Evolutionary conservation across 1,140 invertebrate genomes (phyloP).

Genomic region (Psix sp.): DNA sequence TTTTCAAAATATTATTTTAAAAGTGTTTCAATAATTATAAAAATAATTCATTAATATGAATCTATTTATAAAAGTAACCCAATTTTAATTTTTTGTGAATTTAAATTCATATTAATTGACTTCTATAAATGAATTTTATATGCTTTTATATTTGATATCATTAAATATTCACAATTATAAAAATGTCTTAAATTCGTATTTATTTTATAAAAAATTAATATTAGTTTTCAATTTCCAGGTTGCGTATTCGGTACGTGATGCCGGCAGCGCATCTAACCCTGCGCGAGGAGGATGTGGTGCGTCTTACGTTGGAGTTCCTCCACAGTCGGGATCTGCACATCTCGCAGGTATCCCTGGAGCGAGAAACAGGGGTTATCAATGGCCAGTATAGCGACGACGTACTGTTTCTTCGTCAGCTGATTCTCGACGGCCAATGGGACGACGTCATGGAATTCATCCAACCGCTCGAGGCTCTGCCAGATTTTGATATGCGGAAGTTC

Average conservation of each 20-base stretch:
- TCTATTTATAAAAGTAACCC: too few species aligned
- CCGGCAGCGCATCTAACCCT: slow-evolving; percentile 89
- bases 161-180: too few species aligned
- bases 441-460: slow-evolving; percentile 97
- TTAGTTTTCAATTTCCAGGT: slow-evolving; percentile 71
- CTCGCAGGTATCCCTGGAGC: slow-evolving; percentile 93
- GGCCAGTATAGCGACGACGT: slow-evolving; percentile 93
- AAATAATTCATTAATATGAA: too few species aligned
- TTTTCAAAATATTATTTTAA: too few species aligned
- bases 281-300: slow-evolving; percentile 93
- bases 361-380: slow-evolving; percentile 97
- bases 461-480: slow-evolving; percentile 89
- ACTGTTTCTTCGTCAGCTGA: slow-evolving; percentile 93
- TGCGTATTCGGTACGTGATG: slow-evolving; percentile 84
- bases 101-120: too few species aligned
- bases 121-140: too few species aligned
- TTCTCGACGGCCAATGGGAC: slow-evolving; percentile 98
- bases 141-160: too few species aligned
- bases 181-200: not conserved
- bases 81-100: too few species aligned
- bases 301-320: slow-evolving; percentile 93
- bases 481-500: slow-evolving; percentile 89
- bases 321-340: slow-evolving; percentile 93
- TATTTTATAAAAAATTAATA: too few species aligned
- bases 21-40: too few species aligned